These are phyloP conservation scores for Anoplopoma fimbria DNA, from an alignment of 2,113 vertebrate species.

Conservation along the genomic window DNA sequence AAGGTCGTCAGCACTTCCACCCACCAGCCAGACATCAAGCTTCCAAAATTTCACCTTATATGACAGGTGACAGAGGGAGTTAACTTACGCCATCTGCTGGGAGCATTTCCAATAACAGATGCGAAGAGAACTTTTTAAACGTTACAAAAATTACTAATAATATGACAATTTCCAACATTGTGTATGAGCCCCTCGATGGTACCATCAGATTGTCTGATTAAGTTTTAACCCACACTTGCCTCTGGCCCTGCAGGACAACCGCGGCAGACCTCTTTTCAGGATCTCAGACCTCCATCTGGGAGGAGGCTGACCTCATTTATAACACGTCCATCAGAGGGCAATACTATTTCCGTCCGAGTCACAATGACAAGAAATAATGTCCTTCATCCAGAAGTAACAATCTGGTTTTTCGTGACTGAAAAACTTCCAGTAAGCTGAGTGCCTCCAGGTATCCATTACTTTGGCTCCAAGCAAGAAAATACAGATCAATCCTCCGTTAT, in stretches of 20 bases:
- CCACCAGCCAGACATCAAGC: neutral
- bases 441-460: constrained; percentile 3
- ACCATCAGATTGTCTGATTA: no score
- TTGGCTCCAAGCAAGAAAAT: neutral
- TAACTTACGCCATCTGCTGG: neutral
- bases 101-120: neutral
- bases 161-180: neutral
- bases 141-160: neutral
- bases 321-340: constrained; percentile 38
- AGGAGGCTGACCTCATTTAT: constrained; percentile 54
- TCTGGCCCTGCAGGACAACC: neutral
- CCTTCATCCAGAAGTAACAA: constrained; percentile 28
- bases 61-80: neutral
- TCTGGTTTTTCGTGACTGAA: constrained; percentile 24
- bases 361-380: constrained; percentile 53
- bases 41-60: neutral
- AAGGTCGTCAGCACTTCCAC: neutral
- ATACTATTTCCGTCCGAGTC: constrained; percentile 65
- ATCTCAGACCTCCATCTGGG: constrained; percentile 40
- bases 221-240: neutral
- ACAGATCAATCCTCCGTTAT: constrained; percentile 5
- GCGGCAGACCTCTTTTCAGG: constrained; percentile 22
- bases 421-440: neutral
- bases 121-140: neutral
- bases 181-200: neutral